These are phyloP conservation scores for Saccostrea glomerata DNA, from an alignment of 1,140 invertebrate species.

Conservation along the genomic window DNA sequence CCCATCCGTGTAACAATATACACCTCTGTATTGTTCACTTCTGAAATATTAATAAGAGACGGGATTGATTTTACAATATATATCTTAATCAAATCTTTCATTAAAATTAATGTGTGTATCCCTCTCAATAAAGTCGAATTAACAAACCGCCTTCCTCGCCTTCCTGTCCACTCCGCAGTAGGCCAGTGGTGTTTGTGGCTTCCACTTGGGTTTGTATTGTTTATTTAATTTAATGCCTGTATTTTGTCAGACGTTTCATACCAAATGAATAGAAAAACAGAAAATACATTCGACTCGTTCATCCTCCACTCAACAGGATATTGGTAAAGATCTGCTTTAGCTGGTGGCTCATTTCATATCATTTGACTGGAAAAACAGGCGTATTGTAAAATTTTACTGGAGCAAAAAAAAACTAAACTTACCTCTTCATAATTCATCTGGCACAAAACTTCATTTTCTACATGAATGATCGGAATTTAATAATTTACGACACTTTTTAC, in stretches of 20 bases:
- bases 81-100: slow-evolving; percentile 25
- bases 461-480: slow-evolving; percentile 8
- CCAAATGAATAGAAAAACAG: slow-evolving; percentile 31
- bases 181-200: not conserved
- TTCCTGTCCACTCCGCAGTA: not conserved
- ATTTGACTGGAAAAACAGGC: slow-evolving; percentile 35
- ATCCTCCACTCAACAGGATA: slow-evolving; percentile 32
- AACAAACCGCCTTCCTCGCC: slow-evolving; percentile 1
- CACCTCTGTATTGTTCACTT: slow-evolving; percentile 23
- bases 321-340: slow-evolving; percentile 20
- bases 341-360: slow-evolving; percentile 20
- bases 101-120: slow-evolving; percentile 35
- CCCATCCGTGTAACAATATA: slow-evolving; percentile 6
- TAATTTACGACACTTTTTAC: slow-evolving; percentile 34
- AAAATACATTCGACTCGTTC: slow-evolving; percentile 20
- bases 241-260: slow-evolving; percentile 31
- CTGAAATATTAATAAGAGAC: slow-evolving; percentile 34
- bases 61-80: slow-evolving; percentile 37
- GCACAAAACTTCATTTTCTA: slow-evolving; percentile 10
- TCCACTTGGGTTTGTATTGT: slow-evolving; percentile 7
- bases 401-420: slow-evolving; percentile 5
- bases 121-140: slow-evolving; percentile 16
- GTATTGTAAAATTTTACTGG: slow-evolving; percentile 7
- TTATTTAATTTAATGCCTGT: slow-evolving; percentile 32
- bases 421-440: slow-evolving; percentile 4